phyloP scores from a whole-genome alignment of 1,140 invertebrate species.

The Oryzaephilus surinamensis region DNA sequence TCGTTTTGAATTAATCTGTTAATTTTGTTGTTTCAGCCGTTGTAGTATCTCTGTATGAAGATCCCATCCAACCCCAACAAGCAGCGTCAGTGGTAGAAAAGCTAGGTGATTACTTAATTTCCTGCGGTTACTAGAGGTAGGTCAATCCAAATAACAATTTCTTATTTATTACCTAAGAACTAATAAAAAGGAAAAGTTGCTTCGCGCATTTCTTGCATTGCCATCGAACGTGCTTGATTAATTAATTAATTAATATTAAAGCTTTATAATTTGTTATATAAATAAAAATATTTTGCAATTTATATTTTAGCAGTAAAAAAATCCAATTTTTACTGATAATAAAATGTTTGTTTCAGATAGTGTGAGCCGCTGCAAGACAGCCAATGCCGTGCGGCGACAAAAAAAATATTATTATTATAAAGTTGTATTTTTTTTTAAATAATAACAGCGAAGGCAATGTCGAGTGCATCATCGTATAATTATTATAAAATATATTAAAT shows the following conservation, averaged over 20 bases:
- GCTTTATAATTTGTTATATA: neutral
- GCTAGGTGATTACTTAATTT: constrained; percentile 89
- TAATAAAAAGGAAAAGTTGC: no score
- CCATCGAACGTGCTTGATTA: no score
- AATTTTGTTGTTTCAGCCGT: constrained; percentile 55
- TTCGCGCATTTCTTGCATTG: no score
- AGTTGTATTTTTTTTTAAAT: constrained; percentile 33
- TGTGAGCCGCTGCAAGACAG: constrained; percentile 29
- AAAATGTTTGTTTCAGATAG: constrained; percentile 30
- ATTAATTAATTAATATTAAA: no score
- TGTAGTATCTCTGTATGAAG: constrained; percentile 85
- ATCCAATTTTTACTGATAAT: no score
- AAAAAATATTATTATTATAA: constrained; percentile 19
- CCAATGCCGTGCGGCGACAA: constrained; percentile 29
- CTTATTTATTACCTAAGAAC: no score
- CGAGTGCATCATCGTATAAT: constrained; percentile 28
- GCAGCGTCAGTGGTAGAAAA: constrained; percentile 90
- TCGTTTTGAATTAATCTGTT: constrained; percentile 1
- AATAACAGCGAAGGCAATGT: constrained; percentile 33
- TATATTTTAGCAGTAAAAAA: neutral
- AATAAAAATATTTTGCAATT: neutral
- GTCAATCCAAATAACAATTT: no score
- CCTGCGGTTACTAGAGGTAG: constrained; percentile 78
- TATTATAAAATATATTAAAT: constrained; percentile 12
- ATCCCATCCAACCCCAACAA: constrained; percentile 89